Evolutionary conservation across 2,888 invertebrate species (phyloP).

Genomic region (Glyphotaelius pellucidus): DNA sequence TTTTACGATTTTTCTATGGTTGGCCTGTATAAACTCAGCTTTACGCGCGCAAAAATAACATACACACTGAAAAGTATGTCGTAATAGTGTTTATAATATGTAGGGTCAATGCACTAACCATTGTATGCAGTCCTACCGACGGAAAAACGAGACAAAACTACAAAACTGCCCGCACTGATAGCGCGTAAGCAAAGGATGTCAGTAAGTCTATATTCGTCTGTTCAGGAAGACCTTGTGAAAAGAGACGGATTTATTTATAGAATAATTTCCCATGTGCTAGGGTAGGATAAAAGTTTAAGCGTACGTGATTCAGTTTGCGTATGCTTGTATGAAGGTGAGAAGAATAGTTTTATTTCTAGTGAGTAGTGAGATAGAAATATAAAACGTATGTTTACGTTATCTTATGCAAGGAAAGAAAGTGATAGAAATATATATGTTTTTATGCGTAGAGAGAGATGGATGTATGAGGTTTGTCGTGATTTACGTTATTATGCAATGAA

Average conservation of each 20-base stretch:
- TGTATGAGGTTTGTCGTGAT: background rate
- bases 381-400: background rate
- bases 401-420: background rate
- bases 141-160: constrained; percentile 45
- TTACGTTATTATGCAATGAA: background rate
- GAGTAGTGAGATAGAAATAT: background rate
- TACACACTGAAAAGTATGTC: constrained; percentile 54
- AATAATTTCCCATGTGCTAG: constrained; percentile 16
- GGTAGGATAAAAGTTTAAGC: constrained; percentile 4
- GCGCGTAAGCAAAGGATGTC: constrained; percentile 18
- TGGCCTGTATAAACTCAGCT: constrained; percentile 27
- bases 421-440: background rate
- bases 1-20: background rate
- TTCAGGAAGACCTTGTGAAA: constrained; percentile 59
- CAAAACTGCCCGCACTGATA: constrained; percentile 6
- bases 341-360: background rate
- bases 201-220: background rate
- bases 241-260: constrained; percentile 45
- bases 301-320: constrained; percentile 16
- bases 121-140: constrained; percentile 37
- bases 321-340: background rate
- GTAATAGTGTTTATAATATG: constrained; percentile 58
- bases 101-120: constrained; percentile 60
- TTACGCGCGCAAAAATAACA: constrained; percentile 49
- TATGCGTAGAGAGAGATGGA: background rate